These are phyloP conservation scores for Diadema setosum DNA, from an alignment of 35 echinoderm and acorn worm genomes.

Conservation along the genomic window DNA sequence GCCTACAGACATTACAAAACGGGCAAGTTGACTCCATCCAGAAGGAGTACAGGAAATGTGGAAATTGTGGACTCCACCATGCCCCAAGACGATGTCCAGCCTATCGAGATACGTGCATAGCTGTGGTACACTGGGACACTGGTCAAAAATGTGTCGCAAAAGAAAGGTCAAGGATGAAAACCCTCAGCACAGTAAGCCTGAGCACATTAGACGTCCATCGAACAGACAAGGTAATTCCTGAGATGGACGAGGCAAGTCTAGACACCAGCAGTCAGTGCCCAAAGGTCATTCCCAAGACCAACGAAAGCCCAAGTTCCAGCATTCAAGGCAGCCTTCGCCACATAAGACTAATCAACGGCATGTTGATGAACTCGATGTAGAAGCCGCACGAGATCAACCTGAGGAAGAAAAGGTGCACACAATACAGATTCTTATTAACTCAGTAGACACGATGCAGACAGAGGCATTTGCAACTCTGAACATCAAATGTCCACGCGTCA, in stretches of 20 bases:
- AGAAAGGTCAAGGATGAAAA: background rate
- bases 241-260: background rate
- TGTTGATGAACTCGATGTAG: background rate
- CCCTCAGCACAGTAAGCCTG: background rate
- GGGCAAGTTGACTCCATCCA: background rate
- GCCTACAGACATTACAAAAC: slow-evolving; percentile 1
- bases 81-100: background rate
- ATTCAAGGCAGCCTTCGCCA: background rate
- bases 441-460: background rate
- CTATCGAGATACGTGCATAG: background rate
- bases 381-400: background rate
- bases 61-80: background rate
- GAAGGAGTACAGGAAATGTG: background rate
- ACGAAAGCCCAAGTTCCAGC: background rate
- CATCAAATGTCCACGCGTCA: background rate
- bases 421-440: background rate
- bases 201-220: background rate
- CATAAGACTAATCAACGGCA: background rate
- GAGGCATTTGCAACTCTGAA: background rate
- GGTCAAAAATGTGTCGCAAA: background rate
- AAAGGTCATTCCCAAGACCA: background rate
- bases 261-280: background rate
- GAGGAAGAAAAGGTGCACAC: background rate
- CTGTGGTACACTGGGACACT: background rate
- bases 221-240: background rate